Evolutionary conservation across 2,888 invertebrate genomes (phyloP), one percentile per base, ranked within the genome.

Genomic region (Cantharis lateralis): DNA sequence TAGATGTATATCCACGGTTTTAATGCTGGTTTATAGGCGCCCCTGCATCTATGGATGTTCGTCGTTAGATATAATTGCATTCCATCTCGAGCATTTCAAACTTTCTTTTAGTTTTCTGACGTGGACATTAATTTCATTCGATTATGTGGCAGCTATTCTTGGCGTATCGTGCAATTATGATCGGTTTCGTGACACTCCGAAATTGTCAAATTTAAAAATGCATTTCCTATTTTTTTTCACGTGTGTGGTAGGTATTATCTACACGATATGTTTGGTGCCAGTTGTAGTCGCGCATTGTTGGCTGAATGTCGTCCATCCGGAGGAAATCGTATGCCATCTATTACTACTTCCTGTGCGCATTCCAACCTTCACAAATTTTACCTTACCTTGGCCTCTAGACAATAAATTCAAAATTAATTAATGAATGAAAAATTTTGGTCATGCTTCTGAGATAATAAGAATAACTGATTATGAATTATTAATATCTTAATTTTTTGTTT

Each of bases 251-350:
- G 24, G 24, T 32, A 32, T 11, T 32, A 20, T 3, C 13, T 32
- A 32, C 32, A 32, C 13, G 48, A n/a, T 48, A 48, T 48, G 48
- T 48, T n/a, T 48, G 48, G 48, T 48, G 48, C 48, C 48, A 48
- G 48, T 48, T 48, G 48, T 48, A 76, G 79, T 79, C 81, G 78
- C 77, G 76, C 70, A 74, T 78, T 74, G 76, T 70, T 81, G 72
- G 68, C 69, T 74, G 81, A 75, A 82, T 82, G 82, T 81, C 78
- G 80, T 76, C 79, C 81, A 81, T 82, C 82, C 81, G 83, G 82
- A 82, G 84, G 84, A 84, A 83, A 82, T 82, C 80, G 81, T 81
- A 81, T 81, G 64, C 80, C 82, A 83, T 81, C 82, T 81, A 83
- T 83, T 82, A 83, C 82, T 79, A 78, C 82, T 84, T 84, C 84